Evolutionary conservation across 2,797 vertebrate species (phyloP), one percentile per base, ranked within the genome.

Genomic region (Psittacula echo): DNA sequence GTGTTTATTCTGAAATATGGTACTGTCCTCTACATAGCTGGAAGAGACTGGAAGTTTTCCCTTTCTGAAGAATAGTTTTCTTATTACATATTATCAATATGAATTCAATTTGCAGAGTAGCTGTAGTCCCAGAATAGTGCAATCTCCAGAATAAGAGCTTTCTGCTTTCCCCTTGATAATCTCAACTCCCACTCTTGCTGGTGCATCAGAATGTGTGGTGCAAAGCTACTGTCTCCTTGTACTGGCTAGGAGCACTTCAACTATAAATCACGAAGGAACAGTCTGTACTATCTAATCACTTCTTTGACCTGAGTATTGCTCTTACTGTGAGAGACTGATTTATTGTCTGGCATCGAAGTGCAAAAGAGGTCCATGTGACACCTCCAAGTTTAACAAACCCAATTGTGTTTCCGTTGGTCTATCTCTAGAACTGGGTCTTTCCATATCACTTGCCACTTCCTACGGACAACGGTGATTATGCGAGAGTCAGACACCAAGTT

Each of bases 31-130:
- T 71, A 65, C 32, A 37, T 10, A 54, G 71, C 67, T 88, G 58
- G 89, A 94, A 88, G 47, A 86, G 51, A 66, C 70, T 90, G 47
- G 89, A 96, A 94, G 32, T 60, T 95, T 94, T 86, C 41, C 62
- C 32, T 77, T 94, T 77, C 75, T 82, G 85, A 64, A 94, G 91
- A 94, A 90, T 39, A 91, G 70, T 91, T 95, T 86, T 22, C 80
- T 94, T 93, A 74, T 93, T 86, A 90, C 41, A 26, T 88, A 73
- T 89, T 93, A 94, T 86, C 77, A 82, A 93, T 91, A 79, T 50
- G 77, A 97, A 95, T 94, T 87, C 71, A 93, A 91, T 96, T 93
- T 94, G 71, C 77, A 71, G 87, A 91, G 82, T 86, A 90, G 67
- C 82, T 95, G 41, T 87, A 77, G 83, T 79, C 67, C 56, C 70